Percentiles rank a stretch among this genome's conserved stretches.
Evolutionary conservation across 64 coral and sea anemone species (phyloP).

Genomic region (Pocillopora damicornis): DNA sequence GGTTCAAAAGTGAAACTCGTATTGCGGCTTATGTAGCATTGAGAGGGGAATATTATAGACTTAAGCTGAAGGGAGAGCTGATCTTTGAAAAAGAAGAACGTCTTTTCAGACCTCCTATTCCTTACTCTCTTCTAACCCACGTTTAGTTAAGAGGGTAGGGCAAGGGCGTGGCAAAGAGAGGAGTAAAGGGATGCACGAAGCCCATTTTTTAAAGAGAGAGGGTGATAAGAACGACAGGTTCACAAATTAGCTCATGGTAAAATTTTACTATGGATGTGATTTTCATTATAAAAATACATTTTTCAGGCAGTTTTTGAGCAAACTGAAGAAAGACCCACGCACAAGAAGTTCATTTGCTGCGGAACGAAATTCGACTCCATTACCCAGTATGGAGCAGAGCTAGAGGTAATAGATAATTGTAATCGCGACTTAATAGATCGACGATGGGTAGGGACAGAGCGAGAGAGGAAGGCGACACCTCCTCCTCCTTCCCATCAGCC

Average conservation of each 20-base stretch:
- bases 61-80: no score
- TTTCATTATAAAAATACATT: background rate
- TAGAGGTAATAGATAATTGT: constrained; percentile 18
- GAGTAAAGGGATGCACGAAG: no score
- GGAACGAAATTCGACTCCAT: constrained; percentile 55
- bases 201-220: no score
- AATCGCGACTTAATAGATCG: background rate
- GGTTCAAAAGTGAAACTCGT: no score
- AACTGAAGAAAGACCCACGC: constrained; percentile 64
- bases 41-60: no score
- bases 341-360: constrained; percentile 27
- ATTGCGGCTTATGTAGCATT: no score
- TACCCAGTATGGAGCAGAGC: constrained; percentile 44
- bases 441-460: background rate
- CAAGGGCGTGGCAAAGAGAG: no score
- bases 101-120: no score
- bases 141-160: background rate
- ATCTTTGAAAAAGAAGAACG: no score
- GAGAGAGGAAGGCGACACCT: background rate
- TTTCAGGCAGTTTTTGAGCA: constrained; percentile 62
- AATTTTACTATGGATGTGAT: background rate
- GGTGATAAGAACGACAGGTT: no score
- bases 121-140: background rate
- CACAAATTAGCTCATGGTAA: no score
- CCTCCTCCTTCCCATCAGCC: background rate